Conservation (phyloP, 2,113 vertebrate genomes). For the Nicator chloris region DNA sequence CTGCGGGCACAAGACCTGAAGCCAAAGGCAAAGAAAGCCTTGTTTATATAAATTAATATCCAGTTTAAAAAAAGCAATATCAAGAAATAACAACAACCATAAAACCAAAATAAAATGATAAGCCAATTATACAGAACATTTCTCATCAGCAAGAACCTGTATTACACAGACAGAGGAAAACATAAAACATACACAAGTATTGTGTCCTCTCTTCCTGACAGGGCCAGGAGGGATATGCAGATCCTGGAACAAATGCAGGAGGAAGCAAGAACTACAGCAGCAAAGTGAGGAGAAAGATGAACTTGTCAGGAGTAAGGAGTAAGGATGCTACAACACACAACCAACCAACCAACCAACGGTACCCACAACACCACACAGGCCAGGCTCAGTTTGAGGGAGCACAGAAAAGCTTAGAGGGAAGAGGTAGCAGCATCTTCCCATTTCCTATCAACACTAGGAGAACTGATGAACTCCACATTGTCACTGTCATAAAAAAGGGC, state of each 20-base stretch:
- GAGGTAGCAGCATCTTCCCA: not conserved
- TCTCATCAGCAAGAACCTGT: not conserved
- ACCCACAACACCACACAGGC: rapidly evolving
- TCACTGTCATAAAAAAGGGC: not conserved
- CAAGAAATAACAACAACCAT: not conserved
- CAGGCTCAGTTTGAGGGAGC: not conserved
- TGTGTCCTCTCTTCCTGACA: not conserved
- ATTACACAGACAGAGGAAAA: not conserved
- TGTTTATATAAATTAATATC: not conserved
- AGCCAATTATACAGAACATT: not conserved
- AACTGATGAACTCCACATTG: not conserved
- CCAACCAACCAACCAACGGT: not conserved
- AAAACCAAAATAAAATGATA: not conserved
- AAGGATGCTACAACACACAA: not conserved
- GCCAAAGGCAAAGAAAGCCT: not conserved
- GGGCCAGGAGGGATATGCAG: not conserved
- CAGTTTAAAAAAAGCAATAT: not conserved
- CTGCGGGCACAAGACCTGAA: constrained; percentile 85
- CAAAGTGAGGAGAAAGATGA: not conserved
- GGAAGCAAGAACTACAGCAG: not conserved
- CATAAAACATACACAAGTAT: not conserved
- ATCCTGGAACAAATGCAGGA: not conserved
- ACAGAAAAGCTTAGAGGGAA: not conserved
- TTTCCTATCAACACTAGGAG: not conserved
- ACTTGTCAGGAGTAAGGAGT: not conserved